Evolutionary conservation across 2,113 vertebrate genomes (phyloP).

Genomic region (Thalassarche chlororhynchos): DNA sequence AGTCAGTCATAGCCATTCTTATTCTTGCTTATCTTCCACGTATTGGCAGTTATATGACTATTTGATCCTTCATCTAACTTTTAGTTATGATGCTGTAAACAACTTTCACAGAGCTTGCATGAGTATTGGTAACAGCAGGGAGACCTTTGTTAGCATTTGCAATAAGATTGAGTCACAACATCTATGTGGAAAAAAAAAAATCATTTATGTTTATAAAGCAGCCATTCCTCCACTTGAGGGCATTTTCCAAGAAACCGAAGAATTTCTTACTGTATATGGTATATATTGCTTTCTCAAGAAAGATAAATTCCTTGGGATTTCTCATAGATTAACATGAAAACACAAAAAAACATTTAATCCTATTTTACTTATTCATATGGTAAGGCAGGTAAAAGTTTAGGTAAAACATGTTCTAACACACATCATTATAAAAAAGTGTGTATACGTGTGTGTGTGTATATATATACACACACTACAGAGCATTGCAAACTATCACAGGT

Average conservation of each 20-base stretch:
- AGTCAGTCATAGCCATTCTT: neutral
- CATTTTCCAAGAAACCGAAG: neutral
- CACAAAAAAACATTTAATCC: neutral
- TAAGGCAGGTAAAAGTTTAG: neutral
- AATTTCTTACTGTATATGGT: neutral
- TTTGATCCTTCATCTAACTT: neutral
- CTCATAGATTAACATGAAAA: neutral
- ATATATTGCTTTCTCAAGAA: neutral
- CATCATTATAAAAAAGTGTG: neutral
- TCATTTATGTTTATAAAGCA: neutral
- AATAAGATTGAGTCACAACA: neutral
- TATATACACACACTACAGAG: neutral
- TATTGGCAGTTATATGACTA: neutral
- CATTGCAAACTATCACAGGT: neutral
- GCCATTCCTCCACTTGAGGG: neutral
- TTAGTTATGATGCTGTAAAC: neutral
- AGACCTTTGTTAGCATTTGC: neutral
- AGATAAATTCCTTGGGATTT: neutral
- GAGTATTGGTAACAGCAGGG: neutral
- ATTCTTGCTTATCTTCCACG: neutral
- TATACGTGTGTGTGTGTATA: neutral
- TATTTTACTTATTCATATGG: neutral
- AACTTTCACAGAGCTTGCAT: neutral
- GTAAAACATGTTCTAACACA: neutral
- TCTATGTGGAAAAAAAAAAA: neutral